A percentile compares a stretch with the other conserved stretches of the same genome.
phyloP scores from a whole-genome alignment of 2,888 invertebrate species.

The Acanthosepion pharaonis region DNA sequence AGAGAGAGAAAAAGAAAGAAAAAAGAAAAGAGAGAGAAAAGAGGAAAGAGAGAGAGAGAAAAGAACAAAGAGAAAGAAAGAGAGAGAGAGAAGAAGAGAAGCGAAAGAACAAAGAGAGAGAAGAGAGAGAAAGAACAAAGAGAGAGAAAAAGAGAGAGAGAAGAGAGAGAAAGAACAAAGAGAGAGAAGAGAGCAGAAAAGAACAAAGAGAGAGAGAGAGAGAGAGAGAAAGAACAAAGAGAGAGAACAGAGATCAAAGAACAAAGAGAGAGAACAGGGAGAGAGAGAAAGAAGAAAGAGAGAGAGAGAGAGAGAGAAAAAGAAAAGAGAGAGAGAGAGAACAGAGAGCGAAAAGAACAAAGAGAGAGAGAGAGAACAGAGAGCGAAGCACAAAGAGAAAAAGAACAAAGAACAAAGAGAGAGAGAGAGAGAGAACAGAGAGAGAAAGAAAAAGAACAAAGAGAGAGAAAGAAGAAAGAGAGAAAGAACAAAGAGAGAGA shows the following conservation, averaged over 20 bases:
- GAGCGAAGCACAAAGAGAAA: neutral
- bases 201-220: no score
- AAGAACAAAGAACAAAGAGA: no score
- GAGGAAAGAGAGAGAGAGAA: no score
- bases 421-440: neutral
- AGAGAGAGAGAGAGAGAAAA: neutral
- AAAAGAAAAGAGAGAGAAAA: neutral
- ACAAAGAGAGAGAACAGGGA: neutral
- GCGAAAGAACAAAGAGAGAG: neutral
- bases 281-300: neutral
- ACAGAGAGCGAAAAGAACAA: neutral
- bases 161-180: no score
- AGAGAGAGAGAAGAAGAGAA: fast-evolving
- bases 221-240: no score
- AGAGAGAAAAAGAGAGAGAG: no score
- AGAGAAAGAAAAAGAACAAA: neutral
- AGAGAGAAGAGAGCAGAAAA: neutral
- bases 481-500: no score
- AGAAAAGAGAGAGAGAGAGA: neutral
- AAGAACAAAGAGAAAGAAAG: neutral
- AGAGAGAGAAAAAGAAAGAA: no score
- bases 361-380: neutral
- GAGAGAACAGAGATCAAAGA: neutral
- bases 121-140: neutral
- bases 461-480: neutral